Percentiles rank a stretch among this genome's conserved stretches.
Evolutionary conservation across 2,888 invertebrate species (phyloP).

Genomic region (Lissonota sp.): DNA sequence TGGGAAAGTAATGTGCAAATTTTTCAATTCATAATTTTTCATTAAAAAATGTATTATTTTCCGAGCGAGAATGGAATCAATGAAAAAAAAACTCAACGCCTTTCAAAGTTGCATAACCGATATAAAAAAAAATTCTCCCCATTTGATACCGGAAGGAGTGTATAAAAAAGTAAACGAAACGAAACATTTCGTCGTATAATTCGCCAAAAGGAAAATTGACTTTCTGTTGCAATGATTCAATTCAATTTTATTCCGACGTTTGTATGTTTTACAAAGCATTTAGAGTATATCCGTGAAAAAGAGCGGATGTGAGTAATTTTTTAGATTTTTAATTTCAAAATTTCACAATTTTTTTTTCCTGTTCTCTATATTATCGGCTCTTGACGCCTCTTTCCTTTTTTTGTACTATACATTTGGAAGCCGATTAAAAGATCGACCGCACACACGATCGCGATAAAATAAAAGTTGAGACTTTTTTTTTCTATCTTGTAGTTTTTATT

Average conservation of each 20-base stretch:
- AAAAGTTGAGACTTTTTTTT: background rate
- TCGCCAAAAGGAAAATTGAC: background rate
- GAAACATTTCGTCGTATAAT: no score
- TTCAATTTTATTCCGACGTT: slow-evolving; percentile 41
- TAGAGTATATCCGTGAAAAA: slow-evolving; percentile 33
- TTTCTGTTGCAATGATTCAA: slow-evolving; percentile 34
- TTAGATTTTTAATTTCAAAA: slow-evolving; percentile 1
- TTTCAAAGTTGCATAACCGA: no score
- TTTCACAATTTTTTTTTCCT: slow-evolving; percentile 9
- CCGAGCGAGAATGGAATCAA: no score
- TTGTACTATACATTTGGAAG: slow-evolving; percentile 51
- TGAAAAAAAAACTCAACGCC: no score
- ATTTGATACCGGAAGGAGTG: no score
- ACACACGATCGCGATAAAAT: slow-evolving; percentile 12
- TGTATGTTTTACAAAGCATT: slow-evolving; percentile 38
- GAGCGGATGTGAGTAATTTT: slow-evolving; percentile 7
- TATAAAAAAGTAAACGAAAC: no score
- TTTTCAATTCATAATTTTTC: no score
- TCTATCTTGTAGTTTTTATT: background rate
- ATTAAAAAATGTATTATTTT: no score
- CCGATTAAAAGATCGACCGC: slow-evolving; percentile 20
- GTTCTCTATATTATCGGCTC: background rate
- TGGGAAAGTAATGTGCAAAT: no score
- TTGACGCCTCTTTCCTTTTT: background rate
- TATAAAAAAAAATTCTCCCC: no score